Percentiles rank a stretch among this genome's conserved stretches.
phyloP scores from a whole-genome alignment of 2,797 vertebrate genomes.

The Zalophus californianus region DNA sequence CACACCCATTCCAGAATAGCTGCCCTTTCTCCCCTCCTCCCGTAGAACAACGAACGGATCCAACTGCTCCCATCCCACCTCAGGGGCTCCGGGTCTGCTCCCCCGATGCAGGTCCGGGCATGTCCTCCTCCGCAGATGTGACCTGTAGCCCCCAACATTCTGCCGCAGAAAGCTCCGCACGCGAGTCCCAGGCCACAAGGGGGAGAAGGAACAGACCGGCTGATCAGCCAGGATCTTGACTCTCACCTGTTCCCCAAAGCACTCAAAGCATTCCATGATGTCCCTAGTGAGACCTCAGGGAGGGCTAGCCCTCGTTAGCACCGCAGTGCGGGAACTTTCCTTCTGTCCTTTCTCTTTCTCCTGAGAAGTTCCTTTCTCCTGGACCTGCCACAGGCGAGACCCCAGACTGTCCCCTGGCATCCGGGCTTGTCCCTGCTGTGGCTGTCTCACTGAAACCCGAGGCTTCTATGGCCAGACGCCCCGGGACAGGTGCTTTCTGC shows the following conservation, averaged over 20 bases:
- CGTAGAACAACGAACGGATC: background rate
- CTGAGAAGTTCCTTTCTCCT: background rate
- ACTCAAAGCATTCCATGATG: background rate
- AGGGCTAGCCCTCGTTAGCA: background rate
- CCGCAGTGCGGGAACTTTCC: accelerated
- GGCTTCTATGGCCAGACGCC: background rate
- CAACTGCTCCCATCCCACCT: background rate
- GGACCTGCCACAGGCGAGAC: background rate
- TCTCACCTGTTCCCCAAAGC: background rate
- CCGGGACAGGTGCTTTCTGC: background rate
- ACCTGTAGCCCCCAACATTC: accelerated
- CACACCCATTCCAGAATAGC: background rate
- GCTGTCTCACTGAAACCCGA: background rate
- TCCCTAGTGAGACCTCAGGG: background rate
- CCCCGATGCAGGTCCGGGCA: accelerated
- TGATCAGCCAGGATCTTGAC: background rate
- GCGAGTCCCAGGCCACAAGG: accelerated
- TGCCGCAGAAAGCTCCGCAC: accelerated
- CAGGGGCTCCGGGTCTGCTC: background rate
- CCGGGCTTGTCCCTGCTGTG: background rate
- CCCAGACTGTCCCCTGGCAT: background rate
- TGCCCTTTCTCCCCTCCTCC: background rate
- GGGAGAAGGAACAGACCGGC: background rate
- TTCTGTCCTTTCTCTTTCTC: background rate
- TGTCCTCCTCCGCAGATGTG: background rate